These are phyloP conservation scores for Lacanobia oleracea DNA, from an alignment of 2,888 invertebrate genomes.

Conservation along the genomic window DNA sequence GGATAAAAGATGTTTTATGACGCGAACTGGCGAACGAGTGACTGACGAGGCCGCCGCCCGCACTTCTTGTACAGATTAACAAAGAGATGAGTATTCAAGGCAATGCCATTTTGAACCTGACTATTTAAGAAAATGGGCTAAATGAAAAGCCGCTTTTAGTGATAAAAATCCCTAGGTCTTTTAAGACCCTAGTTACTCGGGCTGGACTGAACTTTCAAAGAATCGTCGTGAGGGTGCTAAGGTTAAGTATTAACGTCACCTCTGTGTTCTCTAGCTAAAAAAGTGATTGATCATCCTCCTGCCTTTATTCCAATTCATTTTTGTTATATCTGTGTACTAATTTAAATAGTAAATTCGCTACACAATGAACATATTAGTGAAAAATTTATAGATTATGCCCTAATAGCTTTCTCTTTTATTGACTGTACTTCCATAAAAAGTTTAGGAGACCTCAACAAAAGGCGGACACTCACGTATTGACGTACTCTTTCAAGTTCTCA, in stretches of 20 bases:
- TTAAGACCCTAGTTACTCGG: no score
- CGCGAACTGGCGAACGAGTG: conserved; percentile 27
- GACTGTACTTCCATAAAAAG: conserved; percentile 38
- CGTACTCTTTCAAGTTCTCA: conserved; percentile 42
- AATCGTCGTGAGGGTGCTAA: not conserved
- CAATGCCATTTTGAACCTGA: no score
- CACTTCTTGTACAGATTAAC: conserved; percentile 28
- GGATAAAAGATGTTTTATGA: conserved; percentile 59
- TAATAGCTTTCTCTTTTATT: not conserved
- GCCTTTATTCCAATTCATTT: not conserved
- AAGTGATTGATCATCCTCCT: not conserved
- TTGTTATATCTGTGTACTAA: no score
- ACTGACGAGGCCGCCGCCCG: conserved; percentile 36
- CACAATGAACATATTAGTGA: not conserved
- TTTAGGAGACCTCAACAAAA: conserved; percentile 45
- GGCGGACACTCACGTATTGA: conserved; percentile 26
- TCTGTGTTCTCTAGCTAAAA: not conserved
- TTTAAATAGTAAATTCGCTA: no score
- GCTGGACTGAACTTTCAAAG: not conserved
- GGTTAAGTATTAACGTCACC: no score
- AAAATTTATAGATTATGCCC: not conserved
- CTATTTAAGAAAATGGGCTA: no score
- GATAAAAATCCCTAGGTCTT: no score
- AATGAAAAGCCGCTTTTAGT: no score
- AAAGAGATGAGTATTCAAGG: conserved; percentile 7